Conservation (phyloP, 2,113 vertebrate genomes). For the cat (Felis catus) region F.catus_Fca126_mat1.0 CM031419.1:71023501-71024000, state of each 20-base stretch:
- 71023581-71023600: conserved; percentile 9
- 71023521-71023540: conserved; percentile 24
- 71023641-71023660: not conserved
- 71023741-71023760: no score
- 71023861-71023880: no score
- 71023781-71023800: no score
- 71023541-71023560: not conserved
- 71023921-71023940: no score
- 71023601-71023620: not conserved
- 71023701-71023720: not conserved
- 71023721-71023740: no score
- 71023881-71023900: no score
- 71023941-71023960: not conserved
- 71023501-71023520: not conserved
- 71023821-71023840: no score
- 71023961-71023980: not conserved
- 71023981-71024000: not conserved
- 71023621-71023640: not conserved
- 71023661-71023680: conserved; percentile 26
- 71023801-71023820: no score
- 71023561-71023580: conserved; percentile 23
- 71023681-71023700: not conserved
- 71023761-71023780: no score
- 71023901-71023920: no score
- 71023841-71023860: no score